These are phyloP conservation scores for Eupithecia centaureata DNA, from an alignment of 2,888 invertebrate species.

Conservation along the genomic window DNA sequence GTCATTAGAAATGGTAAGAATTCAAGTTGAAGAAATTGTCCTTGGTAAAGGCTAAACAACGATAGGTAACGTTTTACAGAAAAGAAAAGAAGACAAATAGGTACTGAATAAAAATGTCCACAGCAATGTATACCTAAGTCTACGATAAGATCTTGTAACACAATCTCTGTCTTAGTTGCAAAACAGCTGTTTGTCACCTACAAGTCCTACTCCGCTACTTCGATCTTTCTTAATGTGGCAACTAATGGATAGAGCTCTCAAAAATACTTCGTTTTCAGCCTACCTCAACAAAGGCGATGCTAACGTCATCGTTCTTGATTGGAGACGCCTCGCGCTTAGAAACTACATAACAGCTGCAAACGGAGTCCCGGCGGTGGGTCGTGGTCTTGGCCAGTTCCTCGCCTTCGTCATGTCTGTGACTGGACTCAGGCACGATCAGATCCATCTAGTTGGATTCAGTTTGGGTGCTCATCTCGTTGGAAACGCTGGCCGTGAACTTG, in stretches of 20 bases:
- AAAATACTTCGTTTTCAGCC: constrained; percentile 41
- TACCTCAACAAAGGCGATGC: constrained; percentile 49
- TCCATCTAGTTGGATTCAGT: constrained; percentile 64
- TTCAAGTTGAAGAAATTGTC: too few relatives aligned
- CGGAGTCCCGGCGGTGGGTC: constrained; percentile 58
- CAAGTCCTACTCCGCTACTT: too few relatives aligned
- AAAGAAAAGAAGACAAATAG: too few relatives aligned
- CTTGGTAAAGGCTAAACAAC: too few relatives aligned
- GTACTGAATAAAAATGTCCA: too few relatives aligned
- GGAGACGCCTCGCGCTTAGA: constrained; percentile 54
- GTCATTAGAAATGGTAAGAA: constrained; percentile 6
- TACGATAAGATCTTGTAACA: too few relatives aligned
- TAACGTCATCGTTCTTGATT: constrained; percentile 63
- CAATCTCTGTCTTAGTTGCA: too few relatives aligned
- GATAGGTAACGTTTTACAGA: too few relatives aligned
- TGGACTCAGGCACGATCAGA: constrained; percentile 46
- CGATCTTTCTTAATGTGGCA: too few relatives aligned
- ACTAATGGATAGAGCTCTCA: too few relatives aligned
- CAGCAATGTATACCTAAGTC: too few relatives aligned
- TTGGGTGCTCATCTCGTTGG: constrained; percentile 65
- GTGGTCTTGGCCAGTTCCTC: constrained; percentile 59
- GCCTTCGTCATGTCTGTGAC: constrained; percentile 48
- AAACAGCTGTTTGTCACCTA: too few relatives aligned
- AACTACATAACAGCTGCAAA: constrained; percentile 55
- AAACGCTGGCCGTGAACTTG: constrained; percentile 54